Conservation (phyloP, 92 coral and sea anemone species). For the Paramuricea clavata region DNA sequence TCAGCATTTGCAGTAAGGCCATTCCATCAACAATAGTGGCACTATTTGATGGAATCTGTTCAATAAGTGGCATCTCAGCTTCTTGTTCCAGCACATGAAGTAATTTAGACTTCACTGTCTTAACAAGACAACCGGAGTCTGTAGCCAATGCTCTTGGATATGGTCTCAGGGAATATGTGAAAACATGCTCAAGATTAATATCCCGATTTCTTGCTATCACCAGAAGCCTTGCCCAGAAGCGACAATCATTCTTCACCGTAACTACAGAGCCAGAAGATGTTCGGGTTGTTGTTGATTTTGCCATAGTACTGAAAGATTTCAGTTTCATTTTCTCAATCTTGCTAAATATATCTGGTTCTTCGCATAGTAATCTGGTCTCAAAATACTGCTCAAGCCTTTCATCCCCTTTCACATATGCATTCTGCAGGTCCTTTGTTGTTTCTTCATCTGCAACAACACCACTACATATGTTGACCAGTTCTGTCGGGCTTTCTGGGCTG, state of each 20-base stretch:
- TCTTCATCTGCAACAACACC: constrained; percentile 21
- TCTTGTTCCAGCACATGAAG: constrained; percentile 25
- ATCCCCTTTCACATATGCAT: constrained; percentile 4
- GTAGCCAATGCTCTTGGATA: constrained; percentile 20
- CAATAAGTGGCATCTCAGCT: not conserved
- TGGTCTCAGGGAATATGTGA: constrained; percentile 13
- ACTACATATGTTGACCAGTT: constrained; percentile 23
- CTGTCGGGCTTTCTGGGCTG: constrained; percentile 1
- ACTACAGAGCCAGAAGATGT: constrained; percentile 9
- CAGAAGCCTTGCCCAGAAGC: constrained; percentile 36
- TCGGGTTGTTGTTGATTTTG: not conserved
- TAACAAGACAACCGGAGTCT: constrained; percentile 3
- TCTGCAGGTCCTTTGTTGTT: not conserved
- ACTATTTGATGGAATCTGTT: not conserved
- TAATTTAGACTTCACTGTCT: constrained; percentile 19
- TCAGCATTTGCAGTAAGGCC: constrained; percentile 23
- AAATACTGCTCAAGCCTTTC: not conserved
- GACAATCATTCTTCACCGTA: constrained; percentile 27
- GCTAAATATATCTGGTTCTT: constrained; percentile 23
- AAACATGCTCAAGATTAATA: constrained; percentile 30
- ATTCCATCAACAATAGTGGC: constrained; percentile 25
- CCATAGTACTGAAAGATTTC: constrained; percentile 15
- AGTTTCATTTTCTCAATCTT: constrained; percentile 14
- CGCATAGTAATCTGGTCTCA: not conserved
- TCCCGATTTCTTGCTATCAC: constrained; percentile 19